A percentile compares a stretch with the other conserved stretches of the same genome.
Conservation (phyloP, 2,113 vertebrate species). For the Glaucidium brasilianum region DNA sequence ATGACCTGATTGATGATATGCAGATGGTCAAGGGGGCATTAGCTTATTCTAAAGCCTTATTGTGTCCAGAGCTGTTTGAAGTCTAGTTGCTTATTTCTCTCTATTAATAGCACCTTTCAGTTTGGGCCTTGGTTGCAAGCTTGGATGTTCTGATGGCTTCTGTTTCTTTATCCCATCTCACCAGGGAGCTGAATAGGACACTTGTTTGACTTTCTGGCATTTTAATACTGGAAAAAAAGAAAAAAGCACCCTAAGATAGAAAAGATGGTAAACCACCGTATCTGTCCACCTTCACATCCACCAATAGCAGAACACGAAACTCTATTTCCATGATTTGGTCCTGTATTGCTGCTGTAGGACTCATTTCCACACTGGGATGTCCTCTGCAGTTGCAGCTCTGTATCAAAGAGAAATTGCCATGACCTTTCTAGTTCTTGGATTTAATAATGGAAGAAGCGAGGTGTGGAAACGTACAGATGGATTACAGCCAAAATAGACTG, state of each 20-base stretch:
- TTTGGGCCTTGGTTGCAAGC: conserved; percentile 12
- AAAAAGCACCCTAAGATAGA: not conserved
- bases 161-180: conserved; percentile 44
- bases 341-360: not conserved
- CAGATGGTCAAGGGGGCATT: conserved; percentile 60
- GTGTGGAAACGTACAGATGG: conserved; percentile 14
- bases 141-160: conserved; percentile 32
- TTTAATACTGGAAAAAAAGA: not conserved
- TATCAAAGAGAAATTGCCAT: not conserved
- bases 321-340: not conserved
- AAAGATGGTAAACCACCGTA: not conserved
- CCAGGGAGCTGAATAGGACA: conserved; percentile 32
- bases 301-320: not conserved
- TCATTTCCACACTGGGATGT: not conserved
- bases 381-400: not conserved
- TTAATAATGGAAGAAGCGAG: conserved; percentile 32
- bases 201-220: conserved; percentile 32
- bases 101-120: conserved; percentile 62
- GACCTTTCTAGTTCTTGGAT: conserved; percentile 28
- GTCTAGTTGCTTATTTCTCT: conserved; percentile 57
- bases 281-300: not conserved
- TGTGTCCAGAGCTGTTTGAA: conserved; percentile 59
- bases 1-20: conserved; percentile 61
- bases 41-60: conserved; percentile 48
- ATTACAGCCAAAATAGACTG: conserved; percentile 22